Percentiles rank a stretch among this genome's conserved stretches.
phyloP scores from a whole-genome alignment of 2,797 vertebrate genomes.

The Oryzias sinensis region DNA sequence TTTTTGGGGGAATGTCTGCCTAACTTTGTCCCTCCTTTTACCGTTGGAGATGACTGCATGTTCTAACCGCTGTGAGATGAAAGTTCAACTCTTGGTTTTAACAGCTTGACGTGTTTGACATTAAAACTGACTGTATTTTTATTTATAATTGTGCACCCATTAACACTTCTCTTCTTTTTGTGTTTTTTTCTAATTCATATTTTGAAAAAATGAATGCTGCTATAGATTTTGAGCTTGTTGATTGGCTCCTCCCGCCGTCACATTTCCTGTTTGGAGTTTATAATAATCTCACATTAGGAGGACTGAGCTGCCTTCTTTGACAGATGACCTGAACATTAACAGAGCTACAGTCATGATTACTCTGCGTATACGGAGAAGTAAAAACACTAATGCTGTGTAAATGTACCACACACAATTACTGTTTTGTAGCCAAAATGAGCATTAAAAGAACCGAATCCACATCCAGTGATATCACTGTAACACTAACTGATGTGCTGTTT shows the following conservation, averaged over 20 bases:
- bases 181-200: constrained; percentile 36
- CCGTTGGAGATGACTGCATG: constrained; percentile 49
- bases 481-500: constrained; percentile 33
- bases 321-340: constrained; percentile 21
- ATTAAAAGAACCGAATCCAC: constrained; percentile 22
- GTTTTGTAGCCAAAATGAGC: constrained; percentile 35
- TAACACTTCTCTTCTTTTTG: constrained; percentile 16
- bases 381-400: constrained; percentile 21
- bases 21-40: constrained; percentile 17
- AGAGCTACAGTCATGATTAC: constrained; percentile 21
- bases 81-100: constrained; percentile 6
- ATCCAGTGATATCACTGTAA: constrained; percentile 18
- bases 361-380: not conserved
- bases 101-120: constrained; percentile 7
- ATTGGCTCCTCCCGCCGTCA: constrained; percentile 21
- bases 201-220: constrained; percentile 55
- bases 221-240: constrained; percentile 32
- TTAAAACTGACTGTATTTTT: not conserved
- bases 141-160: constrained; percentile 27
- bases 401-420: constrained; percentile 30
- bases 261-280: constrained; percentile 29
- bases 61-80: constrained; percentile 22
- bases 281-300: constrained; percentile 8
- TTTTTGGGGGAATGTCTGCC: constrained; percentile 16
- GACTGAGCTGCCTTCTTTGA: constrained; percentile 33